These are phyloP conservation scores for Pseudolaguvia tuberculata DNA, from an alignment of 2,113 vertebrate species.

Conservation along the genomic window DNA sequence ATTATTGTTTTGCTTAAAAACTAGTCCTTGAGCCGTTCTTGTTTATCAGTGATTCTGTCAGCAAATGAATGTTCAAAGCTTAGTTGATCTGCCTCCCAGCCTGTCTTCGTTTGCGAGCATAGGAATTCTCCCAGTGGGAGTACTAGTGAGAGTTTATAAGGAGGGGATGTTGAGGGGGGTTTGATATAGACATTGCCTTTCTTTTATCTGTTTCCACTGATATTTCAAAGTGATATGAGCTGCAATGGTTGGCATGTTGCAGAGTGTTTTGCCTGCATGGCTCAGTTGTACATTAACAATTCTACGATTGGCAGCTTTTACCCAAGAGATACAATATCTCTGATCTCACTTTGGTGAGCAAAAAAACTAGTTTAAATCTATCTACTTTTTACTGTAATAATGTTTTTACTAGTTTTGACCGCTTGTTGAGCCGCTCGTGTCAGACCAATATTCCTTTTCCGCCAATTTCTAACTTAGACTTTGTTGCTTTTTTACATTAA, in stretches of 20 bases:
- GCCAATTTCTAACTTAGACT: conserved; percentile 1
- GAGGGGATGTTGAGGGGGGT: conserved; percentile 37
- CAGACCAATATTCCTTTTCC: background rate
- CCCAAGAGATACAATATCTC: background rate
- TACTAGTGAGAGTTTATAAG: conserved; percentile 51
- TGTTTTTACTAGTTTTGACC: background rate
- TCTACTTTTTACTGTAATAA: background rate
- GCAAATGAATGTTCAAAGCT: conserved; percentile 47
- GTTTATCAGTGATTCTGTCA: conserved; percentile 42
- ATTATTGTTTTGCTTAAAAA: conserved; percentile 34
- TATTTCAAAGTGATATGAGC: conserved; percentile 17
- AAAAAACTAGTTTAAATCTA: background rate
- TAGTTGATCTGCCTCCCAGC: conserved; percentile 42
- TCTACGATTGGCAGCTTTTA: conserved; percentile 17
- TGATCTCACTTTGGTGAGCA: background rate
- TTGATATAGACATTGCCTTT: conserved; percentile 1
- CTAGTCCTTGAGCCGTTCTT: conserved; percentile 10
- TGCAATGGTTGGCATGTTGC: background rate
- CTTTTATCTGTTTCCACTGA: conserved; percentile 53
- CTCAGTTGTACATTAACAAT: background rate
- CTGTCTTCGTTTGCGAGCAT: conserved; percentile 44
- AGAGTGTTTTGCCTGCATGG: background rate
- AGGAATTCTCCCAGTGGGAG: conserved; percentile 56
- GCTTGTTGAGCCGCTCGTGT: background rate
- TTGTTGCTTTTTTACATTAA: conserved; percentile 23